Conservation (phyloP, 2,888 invertebrate genomes). For the Lissonota sp. region DNA sequence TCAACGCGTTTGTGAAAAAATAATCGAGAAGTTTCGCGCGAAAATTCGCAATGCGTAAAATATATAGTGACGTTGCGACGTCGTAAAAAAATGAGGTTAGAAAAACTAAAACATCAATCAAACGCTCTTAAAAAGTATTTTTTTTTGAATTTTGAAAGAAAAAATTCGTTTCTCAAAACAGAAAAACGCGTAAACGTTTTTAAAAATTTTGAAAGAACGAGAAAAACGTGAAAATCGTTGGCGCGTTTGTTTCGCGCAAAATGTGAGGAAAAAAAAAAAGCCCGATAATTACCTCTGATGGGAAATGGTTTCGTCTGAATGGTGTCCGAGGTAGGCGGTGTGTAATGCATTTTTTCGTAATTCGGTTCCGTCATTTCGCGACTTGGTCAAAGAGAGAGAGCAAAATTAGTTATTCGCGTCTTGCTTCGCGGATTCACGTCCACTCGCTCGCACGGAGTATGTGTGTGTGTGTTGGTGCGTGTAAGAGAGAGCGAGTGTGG, state of each 20-base stretch:
- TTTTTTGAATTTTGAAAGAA: background rate
- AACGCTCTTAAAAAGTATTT: background rate
- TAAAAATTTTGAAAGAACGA: background rate
- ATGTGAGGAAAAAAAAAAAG: slow-evolving; percentile 36
- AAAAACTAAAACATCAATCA: background rate
- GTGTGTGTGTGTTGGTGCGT: background rate
- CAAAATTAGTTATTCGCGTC: background rate
- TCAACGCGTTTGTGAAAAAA: background rate
- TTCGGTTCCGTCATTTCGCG: slow-evolving; percentile 69
- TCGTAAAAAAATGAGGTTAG: background rate
- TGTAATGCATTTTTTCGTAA: slow-evolving; percentile 79
- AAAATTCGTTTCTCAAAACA: background rate
- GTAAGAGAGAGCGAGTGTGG: background rate
- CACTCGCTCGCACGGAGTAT: background rate
- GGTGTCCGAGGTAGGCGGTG: slow-evolving; percentile 92
- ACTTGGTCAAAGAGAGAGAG: background rate
- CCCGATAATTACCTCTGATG: slow-evolving; percentile 88
- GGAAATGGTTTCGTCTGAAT: slow-evolving; percentile 96
- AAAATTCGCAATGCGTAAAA: background rate
- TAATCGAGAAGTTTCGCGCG: background rate
- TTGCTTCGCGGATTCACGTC: background rate
- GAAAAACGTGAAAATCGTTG: slow-evolving; percentile 2
- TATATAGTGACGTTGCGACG: background rate
- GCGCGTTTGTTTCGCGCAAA: slow-evolving; percentile 4
- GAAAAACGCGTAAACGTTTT: too few species aligned